A percentile compares a stretch with the other conserved stretches of the same genome.
These are phyloP conservation scores for Garra rufa DNA, from an alignment of 2,113 vertebrate genomes.

Conservation along the genomic window DNA sequence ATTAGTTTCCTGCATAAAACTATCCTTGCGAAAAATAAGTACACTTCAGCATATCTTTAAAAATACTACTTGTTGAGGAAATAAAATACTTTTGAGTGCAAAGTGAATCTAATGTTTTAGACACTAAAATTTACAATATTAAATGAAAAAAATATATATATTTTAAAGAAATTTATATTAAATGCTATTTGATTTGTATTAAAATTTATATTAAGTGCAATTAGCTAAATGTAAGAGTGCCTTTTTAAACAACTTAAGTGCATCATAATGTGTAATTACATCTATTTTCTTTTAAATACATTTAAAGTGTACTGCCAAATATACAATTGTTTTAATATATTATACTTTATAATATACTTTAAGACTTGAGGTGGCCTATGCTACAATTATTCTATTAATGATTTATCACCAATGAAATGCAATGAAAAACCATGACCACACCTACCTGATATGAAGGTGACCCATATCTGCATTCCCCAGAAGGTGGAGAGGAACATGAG, in stretches of 20 bases:
- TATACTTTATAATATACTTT: no score
- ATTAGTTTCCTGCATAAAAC: background rate
- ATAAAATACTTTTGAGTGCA: background rate
- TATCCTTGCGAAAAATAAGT: background rate
- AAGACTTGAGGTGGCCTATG: background rate
- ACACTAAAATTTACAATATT: background rate
- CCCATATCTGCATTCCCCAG: slow-evolving; percentile 87
- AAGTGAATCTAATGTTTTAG: background rate
- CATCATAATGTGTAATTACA: background rate
- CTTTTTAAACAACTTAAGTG: background rate
- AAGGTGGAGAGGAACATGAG: slow-evolving; percentile 81
- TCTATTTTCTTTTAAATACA: no score
- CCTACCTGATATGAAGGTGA: slow-evolving; percentile 82
- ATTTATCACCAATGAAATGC: background rate
- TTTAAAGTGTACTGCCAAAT: no score
- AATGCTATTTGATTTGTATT: no score
- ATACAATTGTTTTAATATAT: no score
- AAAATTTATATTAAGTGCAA: background rate
- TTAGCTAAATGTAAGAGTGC: background rate
- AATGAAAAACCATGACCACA: background rate
- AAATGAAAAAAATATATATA: background rate
- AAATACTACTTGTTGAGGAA: background rate
- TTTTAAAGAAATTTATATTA: no score
- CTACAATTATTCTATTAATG: background rate
- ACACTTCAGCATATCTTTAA: background rate